These are phyloP conservation scores for Yponomeuta malinellus DNA, from an alignment of 2,888 invertebrate species.

Conservation along the genomic window DNA sequence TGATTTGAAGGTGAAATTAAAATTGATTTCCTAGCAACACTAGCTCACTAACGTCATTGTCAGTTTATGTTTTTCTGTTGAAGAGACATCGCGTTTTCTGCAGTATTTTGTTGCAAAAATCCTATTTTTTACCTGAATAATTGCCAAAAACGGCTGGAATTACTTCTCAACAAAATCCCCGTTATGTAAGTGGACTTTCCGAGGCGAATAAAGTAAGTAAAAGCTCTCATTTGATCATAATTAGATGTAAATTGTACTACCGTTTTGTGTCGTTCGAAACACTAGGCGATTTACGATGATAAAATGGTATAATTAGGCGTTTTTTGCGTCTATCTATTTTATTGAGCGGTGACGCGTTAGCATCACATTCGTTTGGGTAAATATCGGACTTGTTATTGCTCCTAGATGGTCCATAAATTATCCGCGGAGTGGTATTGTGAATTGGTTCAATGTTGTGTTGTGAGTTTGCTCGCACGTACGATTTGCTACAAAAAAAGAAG, in stretches of 20 bases:
- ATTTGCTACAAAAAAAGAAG: too few relatives aligned
- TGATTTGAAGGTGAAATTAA: too few relatives aligned
- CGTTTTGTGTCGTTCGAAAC: neutral
- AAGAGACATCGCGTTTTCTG: conserved; percentile 17
- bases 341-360: neutral
- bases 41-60: neutral
- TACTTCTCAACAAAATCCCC: neutral
- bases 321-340: conserved; percentile 5
- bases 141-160: neutral
- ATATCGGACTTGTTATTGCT: neutral
- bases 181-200: neutral
- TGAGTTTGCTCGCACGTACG: neutral
- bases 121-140: conserved; percentile 17
- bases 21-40: neutral
- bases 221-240: neutral
- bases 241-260: neutral
- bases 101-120: conserved; percentile 19
- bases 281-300: neutral
- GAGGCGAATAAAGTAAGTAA: neutral
- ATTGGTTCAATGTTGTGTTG: neutral
- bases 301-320: neutral
- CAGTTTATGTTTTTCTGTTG: conserved; percentile 16
- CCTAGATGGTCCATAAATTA: neutral
- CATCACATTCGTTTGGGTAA: neutral
- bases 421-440: neutral